Percentiles rank a stretch among this genome's conserved stretches.
Evolutionary conservation across 2,888 invertebrate species (phyloP).

Genomic region (Standfussiana lucernea): DNA sequence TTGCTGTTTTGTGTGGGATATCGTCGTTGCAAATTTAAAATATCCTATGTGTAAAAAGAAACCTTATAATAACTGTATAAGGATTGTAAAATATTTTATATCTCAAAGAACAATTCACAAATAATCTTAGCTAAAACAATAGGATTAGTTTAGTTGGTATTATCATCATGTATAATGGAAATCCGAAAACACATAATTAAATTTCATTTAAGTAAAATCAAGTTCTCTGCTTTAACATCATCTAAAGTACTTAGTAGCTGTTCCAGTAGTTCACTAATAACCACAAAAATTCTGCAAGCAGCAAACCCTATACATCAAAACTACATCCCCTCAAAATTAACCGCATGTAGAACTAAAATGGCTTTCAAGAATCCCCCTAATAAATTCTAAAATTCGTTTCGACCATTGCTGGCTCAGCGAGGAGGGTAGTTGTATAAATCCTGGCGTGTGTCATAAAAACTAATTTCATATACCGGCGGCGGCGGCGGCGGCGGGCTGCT

Average conservation of each 20-base stretch:
- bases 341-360: conserved; percentile 54
- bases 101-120: background rate
- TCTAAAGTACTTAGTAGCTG: background rate
- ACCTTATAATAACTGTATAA: too few species aligned
- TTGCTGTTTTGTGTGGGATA: background rate
- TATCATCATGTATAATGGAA: background rate
- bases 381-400: conserved; percentile 62
- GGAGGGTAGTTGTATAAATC: conserved; percentile 64
- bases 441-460: conserved; percentile 61
- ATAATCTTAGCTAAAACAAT: background rate
- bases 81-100: background rate
- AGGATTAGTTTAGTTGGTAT: background rate
- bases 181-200: background rate
- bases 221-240: background rate
- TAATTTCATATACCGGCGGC: conserved; percentile 68
- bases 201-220: background rate
- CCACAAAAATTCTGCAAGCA: conserved; percentile 12
- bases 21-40: too few species aligned
- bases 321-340: conserved; percentile 46
- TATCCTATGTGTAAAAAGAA: too few species aligned
- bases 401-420: conserved; percentile 49
- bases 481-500: conserved; percentile 44
- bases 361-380: conserved; percentile 54
- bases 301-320: conserved; percentile 18
- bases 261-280: conserved; percentile 2